These are phyloP conservation scores for Tetheella fluctuosa DNA, from an alignment of 2,888 invertebrate species.

Conservation along the genomic window DNA sequence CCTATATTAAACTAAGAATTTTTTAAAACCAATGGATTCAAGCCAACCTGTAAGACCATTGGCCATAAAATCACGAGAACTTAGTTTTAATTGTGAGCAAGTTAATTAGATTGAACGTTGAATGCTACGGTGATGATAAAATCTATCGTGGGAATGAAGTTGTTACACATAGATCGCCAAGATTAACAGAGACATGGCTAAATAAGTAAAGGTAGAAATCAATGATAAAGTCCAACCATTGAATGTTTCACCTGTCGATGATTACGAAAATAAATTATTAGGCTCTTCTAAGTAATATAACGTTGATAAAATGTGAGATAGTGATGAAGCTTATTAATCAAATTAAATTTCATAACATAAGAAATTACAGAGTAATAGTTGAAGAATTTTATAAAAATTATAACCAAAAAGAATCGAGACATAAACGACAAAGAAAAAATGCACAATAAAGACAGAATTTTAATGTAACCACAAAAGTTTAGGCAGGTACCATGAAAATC, in stretches of 20 bases:
- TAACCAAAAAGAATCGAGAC: too few relatives aligned
- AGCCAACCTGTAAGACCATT: slow-evolving; percentile 3
- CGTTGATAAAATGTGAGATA: neutral
- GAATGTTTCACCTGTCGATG: neutral
- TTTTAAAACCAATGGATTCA: neutral
- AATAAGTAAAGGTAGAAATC: slow-evolving; percentile 1
- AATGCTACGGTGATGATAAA: slow-evolving; percentile 46
- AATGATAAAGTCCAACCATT: neutral
- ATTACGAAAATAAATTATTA: neutral
- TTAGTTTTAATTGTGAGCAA: slow-evolving; percentile 62
- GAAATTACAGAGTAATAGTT: too few relatives aligned
- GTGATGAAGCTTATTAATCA: too few relatives aligned
- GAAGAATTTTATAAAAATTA: neutral
- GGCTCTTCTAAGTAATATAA: neutral
- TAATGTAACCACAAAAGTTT: neutral
- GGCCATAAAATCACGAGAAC: slow-evolving; percentile 40
- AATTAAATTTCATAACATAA: too few relatives aligned
- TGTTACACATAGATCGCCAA: slow-evolving; percentile 19
- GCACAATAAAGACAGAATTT: too few relatives aligned
- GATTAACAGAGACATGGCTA: slow-evolving; percentile 6
- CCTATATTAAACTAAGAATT: neutral
- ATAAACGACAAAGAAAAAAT: neutral
- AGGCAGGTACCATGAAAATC: neutral
- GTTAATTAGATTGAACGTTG: slow-evolving; percentile 65
- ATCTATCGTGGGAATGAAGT: slow-evolving; percentile 53